Conservation (phyloP, 1,140 invertebrate species). For the Zaprionus lachaisei region DNA sequence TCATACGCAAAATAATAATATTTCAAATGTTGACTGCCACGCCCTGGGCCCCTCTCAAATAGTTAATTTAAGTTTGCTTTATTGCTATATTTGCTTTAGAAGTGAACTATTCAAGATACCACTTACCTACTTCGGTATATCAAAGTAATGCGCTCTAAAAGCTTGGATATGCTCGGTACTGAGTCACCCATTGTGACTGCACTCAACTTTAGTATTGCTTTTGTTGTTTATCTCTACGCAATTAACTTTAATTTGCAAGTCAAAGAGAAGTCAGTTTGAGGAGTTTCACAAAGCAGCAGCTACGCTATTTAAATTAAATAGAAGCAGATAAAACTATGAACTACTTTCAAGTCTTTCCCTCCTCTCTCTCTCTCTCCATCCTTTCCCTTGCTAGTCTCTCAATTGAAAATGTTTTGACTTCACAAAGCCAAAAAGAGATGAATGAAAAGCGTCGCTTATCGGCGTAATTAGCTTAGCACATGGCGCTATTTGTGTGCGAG, state of each 20-base stretch:
- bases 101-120: too few species aligned
- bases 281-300: not conserved
- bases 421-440: slow-evolving; percentile 20
- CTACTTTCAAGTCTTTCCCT: not conserved
- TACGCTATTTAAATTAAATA: not conserved
- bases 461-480: slow-evolving; percentile 34
- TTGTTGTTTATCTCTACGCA: too few species aligned
- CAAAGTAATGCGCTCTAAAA: too few species aligned
- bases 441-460: slow-evolving; percentile 52
- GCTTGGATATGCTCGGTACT: too few species aligned
- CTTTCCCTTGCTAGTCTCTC: not conserved
- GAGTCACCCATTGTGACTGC: too few species aligned
- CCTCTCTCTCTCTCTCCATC: not conserved
- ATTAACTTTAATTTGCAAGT: not conserved
- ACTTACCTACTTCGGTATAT: too few species aligned
- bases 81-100: too few species aligned
- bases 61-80: too few species aligned
- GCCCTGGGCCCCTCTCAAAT: too few species aligned
- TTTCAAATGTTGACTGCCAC: too few species aligned
- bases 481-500: slow-evolving; percentile 6
- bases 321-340: not conserved
- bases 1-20: too few species aligned
- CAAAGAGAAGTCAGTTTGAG: not conserved
- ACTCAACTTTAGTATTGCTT: too few species aligned
- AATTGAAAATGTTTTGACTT: slow-evolving; percentile 34